A percentile compares a stretch with the other conserved stretches of the same genome.
Conservation (phyloP, 2,113 vertebrate species). For the Motacilla tschutschensis region DNA sequence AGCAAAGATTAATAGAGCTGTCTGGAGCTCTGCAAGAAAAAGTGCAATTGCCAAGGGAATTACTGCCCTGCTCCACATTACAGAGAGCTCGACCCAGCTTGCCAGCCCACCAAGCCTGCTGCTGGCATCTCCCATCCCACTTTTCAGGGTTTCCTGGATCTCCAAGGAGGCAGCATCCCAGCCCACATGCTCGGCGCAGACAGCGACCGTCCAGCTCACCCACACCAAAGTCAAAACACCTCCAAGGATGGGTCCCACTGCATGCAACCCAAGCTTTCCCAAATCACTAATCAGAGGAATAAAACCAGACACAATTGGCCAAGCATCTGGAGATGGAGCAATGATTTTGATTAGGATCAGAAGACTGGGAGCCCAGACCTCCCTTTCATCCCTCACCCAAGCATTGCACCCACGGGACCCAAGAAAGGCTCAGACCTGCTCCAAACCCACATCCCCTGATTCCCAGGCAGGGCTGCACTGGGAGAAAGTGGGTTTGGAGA, state of each 20-base stretch:
- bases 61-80: neutral
- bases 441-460: neutral
- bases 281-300: neutral
- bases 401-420: rapidly evolving
- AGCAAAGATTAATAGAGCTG: constrained; percentile 32
- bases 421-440: neutral
- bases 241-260: neutral
- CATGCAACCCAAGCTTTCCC: neutral
- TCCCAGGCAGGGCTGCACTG: neutral
- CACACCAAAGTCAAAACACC: neutral
- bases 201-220: rapidly evolving
- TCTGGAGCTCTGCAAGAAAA: constrained; percentile 27
- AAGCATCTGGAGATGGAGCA: neutral
- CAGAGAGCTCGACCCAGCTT: neutral
- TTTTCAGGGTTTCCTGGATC: neutral
- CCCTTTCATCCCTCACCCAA: rapidly evolving
- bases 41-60: neutral
- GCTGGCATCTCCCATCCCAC: neutral
- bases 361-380: neutral
- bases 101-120: neutral
- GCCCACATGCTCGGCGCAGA: rapidly evolving
- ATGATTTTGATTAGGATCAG: neutral
- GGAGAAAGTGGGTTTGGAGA: neutral
- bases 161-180: neutral
- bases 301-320: neutral